A percentile compares a stretch with the other conserved stretches of the same genome.
Evolutionary conservation across 1,140 invertebrate species (phyloP).

Genomic region (Oryzaephilus surinamensis): DNA sequence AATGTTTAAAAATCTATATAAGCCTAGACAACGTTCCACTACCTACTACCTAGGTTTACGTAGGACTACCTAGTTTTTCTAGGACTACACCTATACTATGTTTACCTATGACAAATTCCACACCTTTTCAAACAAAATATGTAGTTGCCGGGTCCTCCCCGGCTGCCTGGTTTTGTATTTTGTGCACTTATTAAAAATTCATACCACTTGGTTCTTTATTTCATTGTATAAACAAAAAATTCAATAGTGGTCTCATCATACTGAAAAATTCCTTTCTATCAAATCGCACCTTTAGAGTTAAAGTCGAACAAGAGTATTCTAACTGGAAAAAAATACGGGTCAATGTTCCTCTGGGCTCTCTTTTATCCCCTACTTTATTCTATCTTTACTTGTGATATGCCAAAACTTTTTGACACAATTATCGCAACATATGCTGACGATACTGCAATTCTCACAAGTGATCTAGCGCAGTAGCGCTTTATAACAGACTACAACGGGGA

Average conservation of each 20-base stretch:
- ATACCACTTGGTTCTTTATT: conserved; percentile 17
- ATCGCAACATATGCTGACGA: conserved; percentile 23
- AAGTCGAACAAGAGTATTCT: conserved; percentile 7
- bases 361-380: conserved; percentile 18
- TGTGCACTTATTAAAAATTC: too few species aligned
- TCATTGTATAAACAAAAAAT: conserved; percentile 12
- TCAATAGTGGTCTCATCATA: conserved; percentile 7
- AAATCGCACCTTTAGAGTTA: conserved; percentile 19
- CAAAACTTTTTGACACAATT: conserved; percentile 11
- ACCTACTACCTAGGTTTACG: too few species aligned
- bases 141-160: too few species aligned
- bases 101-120: too few species aligned
- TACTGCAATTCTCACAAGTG: conserved; percentile 12
- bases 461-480: not conserved
- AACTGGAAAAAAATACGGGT: conserved; percentile 9
- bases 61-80: too few species aligned
- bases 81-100: too few species aligned
- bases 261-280: conserved; percentile 13
- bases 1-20: too few species aligned
- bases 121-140: too few species aligned
- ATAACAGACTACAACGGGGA: conserved; percentile 2
- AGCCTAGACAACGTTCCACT: too few species aligned
- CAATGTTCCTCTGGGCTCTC: conserved; percentile 24
- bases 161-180: too few species aligned
- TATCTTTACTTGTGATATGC: conserved; percentile 18